Base-by-base conservation (phyloP, 2,113 vertebrate genomes). In the Xyliphius kryptos region DNA sequence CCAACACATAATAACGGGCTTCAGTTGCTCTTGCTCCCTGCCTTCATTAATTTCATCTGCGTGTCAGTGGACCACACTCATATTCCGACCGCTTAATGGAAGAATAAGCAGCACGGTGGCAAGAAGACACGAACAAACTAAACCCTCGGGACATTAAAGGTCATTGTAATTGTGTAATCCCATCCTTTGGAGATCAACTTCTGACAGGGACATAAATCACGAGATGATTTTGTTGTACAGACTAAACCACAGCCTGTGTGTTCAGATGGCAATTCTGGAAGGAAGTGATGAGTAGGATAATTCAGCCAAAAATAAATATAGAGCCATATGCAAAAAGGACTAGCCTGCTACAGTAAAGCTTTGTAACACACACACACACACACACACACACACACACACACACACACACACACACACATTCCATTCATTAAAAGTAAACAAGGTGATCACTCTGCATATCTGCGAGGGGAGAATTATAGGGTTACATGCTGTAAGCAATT, bases 391-490 rank as follows among this genome's bases (percentile, higher is more conserved):
- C 40, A 9, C 22, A 19, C 36, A 14, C 21, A 20, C 20, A 40
- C 41, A 58, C 21, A 47, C 22, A 21, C 61, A 49, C 44, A 16
- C 47, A 38, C 48, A 53, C 43, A 21, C 44, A 26, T 22, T 20
- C 36, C 44, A 37, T 41, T 38, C 17, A 10, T n/a, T 50, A 41
- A 56, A 56, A 62, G 44, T 60, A 75, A 19, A 61, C 70, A 62
- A 55, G 72, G 65, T 71, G 72, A 79, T 69, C 64, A 73, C 67
- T 63, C 67, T 73, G 72, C 69, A 73, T 76, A 79, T 81, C 76
- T 60, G 61, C 36, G 63, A 79, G 74, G 66, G 48, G 66, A 75
- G 74, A 74, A 76, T 80, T 78, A 80, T 76, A 79, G 77, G 81
- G 80, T 83, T 78, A 82, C 67, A 62, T 16, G 49, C 58, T 49